These are phyloP conservation scores for Lathamus discolor DNA, from an alignment of 2,113 vertebrate species.

Conservation along the genomic window DNA sequence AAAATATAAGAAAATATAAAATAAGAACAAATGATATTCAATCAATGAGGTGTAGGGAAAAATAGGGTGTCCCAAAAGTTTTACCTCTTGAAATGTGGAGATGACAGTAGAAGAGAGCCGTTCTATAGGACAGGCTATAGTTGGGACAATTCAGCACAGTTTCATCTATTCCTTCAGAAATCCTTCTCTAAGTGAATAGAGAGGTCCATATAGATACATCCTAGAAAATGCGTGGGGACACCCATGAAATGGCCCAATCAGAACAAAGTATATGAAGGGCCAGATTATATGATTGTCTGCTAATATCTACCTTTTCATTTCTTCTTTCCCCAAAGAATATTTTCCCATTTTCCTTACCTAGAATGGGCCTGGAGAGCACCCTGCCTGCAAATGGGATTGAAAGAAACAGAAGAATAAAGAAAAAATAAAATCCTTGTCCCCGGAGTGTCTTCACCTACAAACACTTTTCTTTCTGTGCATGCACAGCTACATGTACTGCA, in stretches of 20 bases:
- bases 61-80: not conserved
- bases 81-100: not conserved
- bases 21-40: not conserved
- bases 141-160: not conserved
- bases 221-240: not conserved
- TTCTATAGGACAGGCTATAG: not conserved
- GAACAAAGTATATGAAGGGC: accelerated
- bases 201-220: not conserved
- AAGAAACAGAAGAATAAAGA: not conserved
- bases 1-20: not conserved
- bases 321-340: not conserved
- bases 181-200: not conserved
- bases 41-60: accelerated
- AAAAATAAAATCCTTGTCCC: not conserved
- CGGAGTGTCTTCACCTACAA: slow-evolving; percentile 10
- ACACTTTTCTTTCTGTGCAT: slow-evolving; percentile 19
- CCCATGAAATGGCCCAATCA: not conserved
- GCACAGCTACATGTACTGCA: slow-evolving; percentile 5
- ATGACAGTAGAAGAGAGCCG: not conserved
- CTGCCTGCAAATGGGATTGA: not conserved
- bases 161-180: not conserved
- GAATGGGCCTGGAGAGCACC: not conserved
- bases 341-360: not conserved
- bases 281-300: not conserved
- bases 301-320: not conserved